phyloP scores from a whole-genome alignment of 2,113 vertebrate genomes.

The Cricetomys ansorgei region DNA sequence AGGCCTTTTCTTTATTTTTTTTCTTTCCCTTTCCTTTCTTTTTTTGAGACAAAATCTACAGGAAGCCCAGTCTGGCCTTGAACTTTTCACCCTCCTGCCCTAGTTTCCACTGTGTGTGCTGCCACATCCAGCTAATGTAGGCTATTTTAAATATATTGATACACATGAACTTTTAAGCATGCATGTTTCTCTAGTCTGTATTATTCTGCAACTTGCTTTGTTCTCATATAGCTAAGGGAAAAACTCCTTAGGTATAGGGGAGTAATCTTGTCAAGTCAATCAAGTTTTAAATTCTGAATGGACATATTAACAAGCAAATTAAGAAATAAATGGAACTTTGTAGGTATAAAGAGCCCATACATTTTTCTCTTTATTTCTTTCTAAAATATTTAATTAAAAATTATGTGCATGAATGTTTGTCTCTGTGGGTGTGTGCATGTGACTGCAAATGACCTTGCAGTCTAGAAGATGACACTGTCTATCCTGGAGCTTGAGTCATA shows the following conservation, averaged over 20 bases:
- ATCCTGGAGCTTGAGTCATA: not conserved
- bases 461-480: not conserved
- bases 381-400: not conserved
- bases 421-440: not conserved
- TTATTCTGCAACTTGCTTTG: slow-evolving; percentile 44
- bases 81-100: not conserved
- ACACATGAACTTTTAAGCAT: slow-evolving; percentile 9
- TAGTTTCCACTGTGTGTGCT: not conserved
- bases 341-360: not conserved
- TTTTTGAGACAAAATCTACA: not conserved
- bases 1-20: not conserved
- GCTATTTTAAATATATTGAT: not conserved
- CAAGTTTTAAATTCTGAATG: slow-evolving; percentile 26
- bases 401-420: not conserved
- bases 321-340: not conserved
- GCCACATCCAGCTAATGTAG: not conserved
- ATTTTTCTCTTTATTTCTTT: not conserved
- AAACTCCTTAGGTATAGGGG: not conserved
- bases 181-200: not conserved
- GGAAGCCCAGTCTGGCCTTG: not conserved
- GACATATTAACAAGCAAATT: slow-evolving; percentile 44
- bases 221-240: not conserved
- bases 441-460: not conserved
- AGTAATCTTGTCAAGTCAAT: slow-evolving; percentile 40
- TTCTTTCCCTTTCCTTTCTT: not conserved